Evolutionary conservation across 2,888 invertebrate genomes (phyloP), one percentile per base, ranked within the genome.

Genomic region (Serrognathus titanus): DNA sequence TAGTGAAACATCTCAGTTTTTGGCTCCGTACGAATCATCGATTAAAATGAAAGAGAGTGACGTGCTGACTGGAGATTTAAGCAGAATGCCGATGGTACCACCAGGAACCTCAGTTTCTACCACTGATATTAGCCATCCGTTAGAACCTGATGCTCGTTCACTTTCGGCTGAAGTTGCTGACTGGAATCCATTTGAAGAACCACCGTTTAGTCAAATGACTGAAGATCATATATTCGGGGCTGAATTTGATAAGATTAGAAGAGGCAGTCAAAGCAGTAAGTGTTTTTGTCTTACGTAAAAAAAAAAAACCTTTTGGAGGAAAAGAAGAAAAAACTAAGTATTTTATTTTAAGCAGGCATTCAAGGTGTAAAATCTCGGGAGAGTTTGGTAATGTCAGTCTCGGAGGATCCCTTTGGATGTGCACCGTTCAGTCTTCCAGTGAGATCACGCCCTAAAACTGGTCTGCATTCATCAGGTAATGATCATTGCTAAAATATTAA

Each of bases 111-210:
- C 78, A 0, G 75, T 74, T 2, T 78, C 78, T 0, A 75, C 74
- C n/a, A 72, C 72, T 9, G 77, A 78, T 58, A 66, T 78, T 7
- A 73, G 74, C 58, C 74, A 71, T 52, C 57, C 68, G 0, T 63
- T 71, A 1, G 69, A 68, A 1, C 58, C 68, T 1, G 75, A 76
- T 48, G 72, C 66, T 59, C 63, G 78, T 47, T 78, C 78, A 3
- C 65, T 79, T 11, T 78, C 78, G 13, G 83, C 83, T 39, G 88
- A 89, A 70, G 81, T 86, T 38, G 82, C 84, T 4, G 86, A 88
- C 63, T 92, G 92, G 92, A 92, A 92, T 78, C 92, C 92, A 1
- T 92, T 92, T 71, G 89, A 88, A 70, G 89, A 88, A 66, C 75
- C 80, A 20, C 87, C 87, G 24, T 89, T 90, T 72, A 84, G 84